A percentile compares a stretch with the other conserved stretches of the same genome.
Evolutionary conservation across 2,797 vertebrate species (phyloP).

Genomic region (Tangara arthus): DNA sequence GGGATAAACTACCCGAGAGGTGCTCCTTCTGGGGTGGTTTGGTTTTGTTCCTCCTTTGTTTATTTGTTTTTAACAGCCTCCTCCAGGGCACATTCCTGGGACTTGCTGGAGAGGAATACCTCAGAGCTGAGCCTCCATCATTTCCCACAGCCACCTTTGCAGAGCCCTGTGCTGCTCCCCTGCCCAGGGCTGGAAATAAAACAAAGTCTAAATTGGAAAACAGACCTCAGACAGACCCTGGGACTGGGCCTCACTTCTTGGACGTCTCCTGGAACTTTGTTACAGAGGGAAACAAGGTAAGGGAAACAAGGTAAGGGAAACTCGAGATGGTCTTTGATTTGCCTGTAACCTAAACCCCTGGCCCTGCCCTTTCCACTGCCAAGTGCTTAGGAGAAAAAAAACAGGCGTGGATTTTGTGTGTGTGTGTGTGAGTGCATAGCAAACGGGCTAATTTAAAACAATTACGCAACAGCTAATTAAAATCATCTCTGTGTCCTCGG

Average conservation of each 20-base stretch:
- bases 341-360: background rate
- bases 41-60: background rate
- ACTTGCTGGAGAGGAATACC: background rate
- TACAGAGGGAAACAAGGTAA: background rate
- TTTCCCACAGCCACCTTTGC: background rate
- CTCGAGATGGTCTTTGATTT: background rate
- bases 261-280: fast-evolving
- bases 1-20: background rate
- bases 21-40: background rate
- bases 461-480: constrained; percentile 75
- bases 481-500: constrained; percentile 64
- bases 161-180: fast-evolving
- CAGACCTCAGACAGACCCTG: background rate
- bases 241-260: background rate
- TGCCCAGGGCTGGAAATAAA: background rate
- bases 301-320: background rate
- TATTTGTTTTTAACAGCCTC: background rate
- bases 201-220: background rate
- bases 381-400: background rate
- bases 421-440: background rate
- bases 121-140: background rate
- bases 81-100: background rate
- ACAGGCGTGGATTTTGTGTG: background rate
- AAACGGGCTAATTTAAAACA: constrained; percentile 73
- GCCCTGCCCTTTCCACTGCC: background rate